phyloP scores from a whole-genome alignment of 2,113 vertebrate genomes.

The Tenrec ecaudatus region DNA sequence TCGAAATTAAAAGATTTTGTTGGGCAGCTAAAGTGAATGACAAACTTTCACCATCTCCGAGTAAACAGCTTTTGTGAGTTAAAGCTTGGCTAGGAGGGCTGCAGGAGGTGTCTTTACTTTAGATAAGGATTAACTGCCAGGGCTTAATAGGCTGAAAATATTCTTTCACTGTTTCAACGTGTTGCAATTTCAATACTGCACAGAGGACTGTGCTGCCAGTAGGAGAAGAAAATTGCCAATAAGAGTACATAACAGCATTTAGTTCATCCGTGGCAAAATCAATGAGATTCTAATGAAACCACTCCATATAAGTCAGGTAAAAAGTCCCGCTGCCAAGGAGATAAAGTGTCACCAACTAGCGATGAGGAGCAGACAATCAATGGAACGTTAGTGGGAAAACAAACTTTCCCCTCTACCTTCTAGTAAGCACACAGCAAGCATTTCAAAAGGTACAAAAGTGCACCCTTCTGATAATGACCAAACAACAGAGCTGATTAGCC shows the following conservation, averaged over 20 bases:
- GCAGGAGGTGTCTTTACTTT: constrained; percentile 44
- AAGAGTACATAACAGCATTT: background rate
- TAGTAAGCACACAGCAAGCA: constrained; percentile 82
- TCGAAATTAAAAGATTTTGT: constrained; percentile 13
- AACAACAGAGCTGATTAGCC: constrained; percentile 87
- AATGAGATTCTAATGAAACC: constrained; percentile 71
- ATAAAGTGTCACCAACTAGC: constrained; percentile 79
- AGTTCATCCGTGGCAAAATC: constrained; percentile 71
- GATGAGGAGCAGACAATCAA: constrained; percentile 80
- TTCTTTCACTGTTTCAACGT: background rate
- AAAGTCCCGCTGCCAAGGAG: constrained; percentile 74
- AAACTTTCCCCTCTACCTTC: constrained; percentile 84
- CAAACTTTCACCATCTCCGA: constrained; percentile 39
- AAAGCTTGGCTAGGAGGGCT: background rate
- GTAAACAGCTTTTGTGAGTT: constrained; percentile 56
- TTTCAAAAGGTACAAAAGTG: constrained; percentile 80
- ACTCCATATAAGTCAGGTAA: constrained; percentile 27
- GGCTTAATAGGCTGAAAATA: constrained; percentile 19
- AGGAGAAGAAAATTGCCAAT: constrained; percentile 47
- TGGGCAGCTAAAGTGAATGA: constrained; percentile 19
- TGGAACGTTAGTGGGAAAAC: constrained; percentile 86
- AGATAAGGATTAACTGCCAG: constrained; percentile 14
- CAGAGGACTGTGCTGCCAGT: background rate
- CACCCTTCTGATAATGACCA: constrained; percentile 81
- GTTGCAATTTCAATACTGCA: background rate